Percentiles rank a stretch among this genome's conserved stretches.
Conservation (phyloP, 2,888 invertebrate species). For the Eulithis testata region DNA sequence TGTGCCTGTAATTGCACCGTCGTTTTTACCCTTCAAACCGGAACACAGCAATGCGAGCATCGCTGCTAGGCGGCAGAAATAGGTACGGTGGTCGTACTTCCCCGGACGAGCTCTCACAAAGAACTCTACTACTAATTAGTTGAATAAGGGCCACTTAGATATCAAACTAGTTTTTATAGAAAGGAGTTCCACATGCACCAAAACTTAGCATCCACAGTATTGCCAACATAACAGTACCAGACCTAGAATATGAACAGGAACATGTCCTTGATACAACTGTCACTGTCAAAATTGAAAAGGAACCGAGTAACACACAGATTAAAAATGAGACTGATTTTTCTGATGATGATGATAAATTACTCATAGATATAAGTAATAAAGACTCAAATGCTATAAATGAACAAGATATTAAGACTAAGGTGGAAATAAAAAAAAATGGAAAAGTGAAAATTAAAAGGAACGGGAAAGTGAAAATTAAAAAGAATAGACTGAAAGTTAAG, state of each 20-base stretch:
- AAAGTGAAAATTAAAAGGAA: conserved; percentile 8
- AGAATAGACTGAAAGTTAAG: conserved; percentile 38
- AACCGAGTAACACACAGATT: conserved; percentile 16
- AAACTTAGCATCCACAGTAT: neutral
- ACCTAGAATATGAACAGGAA: neutral
- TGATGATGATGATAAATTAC: conserved; percentile 46
- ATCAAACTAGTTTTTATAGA: conserved; percentile 4
- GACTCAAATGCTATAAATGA: neutral
- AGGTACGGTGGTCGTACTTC: too few relatives aligned
- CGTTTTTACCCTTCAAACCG: too few relatives aligned
- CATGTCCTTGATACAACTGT: neutral
- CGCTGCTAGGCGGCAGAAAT: too few relatives aligned
- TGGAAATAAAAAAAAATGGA: neutral
- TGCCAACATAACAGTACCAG: conserved; percentile 8
- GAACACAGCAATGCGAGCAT: too few relatives aligned
- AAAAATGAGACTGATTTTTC: conserved; percentile 40
- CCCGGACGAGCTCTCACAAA: too few relatives aligned
- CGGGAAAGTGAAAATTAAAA: conserved; percentile 38
- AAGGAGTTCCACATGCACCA: neutral
- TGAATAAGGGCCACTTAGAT: too few relatives aligned
- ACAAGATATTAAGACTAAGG: conserved; percentile 1
- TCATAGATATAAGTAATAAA: conserved; percentile 37
- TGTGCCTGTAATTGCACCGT: too few relatives aligned
- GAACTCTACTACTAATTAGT: too few relatives aligned
- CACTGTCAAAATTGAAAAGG: conserved; percentile 20